Percentiles rank a stretch among this genome's conserved stretches.
Conservation (phyloP, 1,140 invertebrate genomes). For the Drosophila triauraria region DNA sequence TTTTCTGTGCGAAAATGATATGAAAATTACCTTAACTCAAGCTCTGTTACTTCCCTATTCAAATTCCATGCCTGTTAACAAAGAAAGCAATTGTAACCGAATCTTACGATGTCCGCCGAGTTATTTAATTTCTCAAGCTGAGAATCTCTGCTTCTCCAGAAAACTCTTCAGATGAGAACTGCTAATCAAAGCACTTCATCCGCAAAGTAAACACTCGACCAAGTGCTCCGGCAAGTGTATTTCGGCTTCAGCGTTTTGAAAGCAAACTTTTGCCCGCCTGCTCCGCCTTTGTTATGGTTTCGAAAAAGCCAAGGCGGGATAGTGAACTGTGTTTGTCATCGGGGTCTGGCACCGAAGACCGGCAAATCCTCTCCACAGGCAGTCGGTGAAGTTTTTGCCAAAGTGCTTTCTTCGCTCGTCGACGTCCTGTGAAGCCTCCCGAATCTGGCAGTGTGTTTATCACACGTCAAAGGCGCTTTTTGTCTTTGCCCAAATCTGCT, state of each 20-base stretch:
- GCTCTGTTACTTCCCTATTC: no score
- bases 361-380: constrained; percentile 43
- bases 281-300: constrained; percentile 66
- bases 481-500: constrained; percentile 80
- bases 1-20: not conserved
- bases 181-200: constrained; percentile 53
- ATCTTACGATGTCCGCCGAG: not conserved
- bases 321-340: constrained; percentile 75
- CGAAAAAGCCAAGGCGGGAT: constrained; percentile 49
- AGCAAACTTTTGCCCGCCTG: constrained; percentile 45
- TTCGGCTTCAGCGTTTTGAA: constrained; percentile 55
- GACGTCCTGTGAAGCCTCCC: constrained; percentile 4
- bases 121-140: constrained; percentile 5
- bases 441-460: constrained; percentile 55
- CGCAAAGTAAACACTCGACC: constrained; percentile 31
- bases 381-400: constrained; percentile 67
- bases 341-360: constrained; percentile 24
- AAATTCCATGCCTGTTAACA: not conserved
- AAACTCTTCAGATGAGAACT: constrained; percentile 5
- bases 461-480: constrained; percentile 80
- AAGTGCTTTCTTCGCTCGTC: constrained; percentile 61
- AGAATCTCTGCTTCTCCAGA: not conserved
- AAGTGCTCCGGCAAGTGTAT: constrained; percentile 58
- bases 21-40: not conserved
- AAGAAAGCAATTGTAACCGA: constrained; percentile 1